phyloP scores from a whole-genome alignment of 1,140 invertebrate genomes.

The Xylocopa sonorina region DNA sequence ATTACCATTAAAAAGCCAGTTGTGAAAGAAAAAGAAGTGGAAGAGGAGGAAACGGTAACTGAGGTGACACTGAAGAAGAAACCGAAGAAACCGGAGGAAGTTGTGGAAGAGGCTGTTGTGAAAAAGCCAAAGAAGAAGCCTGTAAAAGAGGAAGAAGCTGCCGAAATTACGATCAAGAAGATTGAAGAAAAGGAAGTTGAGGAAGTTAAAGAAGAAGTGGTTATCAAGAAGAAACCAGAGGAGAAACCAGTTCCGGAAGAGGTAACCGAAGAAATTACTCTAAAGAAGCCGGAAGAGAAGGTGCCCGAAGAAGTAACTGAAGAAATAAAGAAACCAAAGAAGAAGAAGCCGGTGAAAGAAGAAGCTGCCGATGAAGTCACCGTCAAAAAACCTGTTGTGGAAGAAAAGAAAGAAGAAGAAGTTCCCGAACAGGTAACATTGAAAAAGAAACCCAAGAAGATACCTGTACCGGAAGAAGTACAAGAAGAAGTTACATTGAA shows the following conservation, averaged over 20 bases:
- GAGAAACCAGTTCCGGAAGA: constrained; percentile 72
- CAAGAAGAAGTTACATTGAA: constrained; percentile 70
- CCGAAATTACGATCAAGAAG: constrained; percentile 74
- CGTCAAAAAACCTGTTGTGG: constrained; percentile 76
- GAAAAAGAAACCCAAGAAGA: constrained; percentile 74
- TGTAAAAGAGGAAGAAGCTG: constrained; percentile 62
- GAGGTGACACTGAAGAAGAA: constrained; percentile 70
- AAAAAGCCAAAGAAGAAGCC: constrained; percentile 74
- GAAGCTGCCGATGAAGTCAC: constrained; percentile 79
- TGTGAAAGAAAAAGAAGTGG: constrained; percentile 66
- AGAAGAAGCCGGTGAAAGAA: constrained; percentile 73
- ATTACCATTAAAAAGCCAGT: constrained; percentile 58
- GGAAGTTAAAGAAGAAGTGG: constrained; percentile 77
- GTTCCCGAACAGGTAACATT: constrained; percentile 72
- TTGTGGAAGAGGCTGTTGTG: constrained; percentile 69
- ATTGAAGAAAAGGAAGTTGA: constrained; percentile 66
- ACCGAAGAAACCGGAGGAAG: constrained; percentile 64
- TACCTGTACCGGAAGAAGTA: constrained; percentile 67
- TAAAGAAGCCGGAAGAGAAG: constrained; percentile 67
- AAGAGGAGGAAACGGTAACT: constrained; percentile 65
- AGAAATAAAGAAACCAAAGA: constrained; percentile 71
- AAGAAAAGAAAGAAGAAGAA: constrained; percentile 75
- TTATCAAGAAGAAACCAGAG: constrained; percentile 67
- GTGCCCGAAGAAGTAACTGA: constrained; percentile 60
- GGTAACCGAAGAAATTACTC: constrained; percentile 65